Evolutionary conservation across 2,113 vertebrate genomes (phyloP), one percentile per base, ranked within the genome.

Genomic region (Cebus imitator): DNA sequence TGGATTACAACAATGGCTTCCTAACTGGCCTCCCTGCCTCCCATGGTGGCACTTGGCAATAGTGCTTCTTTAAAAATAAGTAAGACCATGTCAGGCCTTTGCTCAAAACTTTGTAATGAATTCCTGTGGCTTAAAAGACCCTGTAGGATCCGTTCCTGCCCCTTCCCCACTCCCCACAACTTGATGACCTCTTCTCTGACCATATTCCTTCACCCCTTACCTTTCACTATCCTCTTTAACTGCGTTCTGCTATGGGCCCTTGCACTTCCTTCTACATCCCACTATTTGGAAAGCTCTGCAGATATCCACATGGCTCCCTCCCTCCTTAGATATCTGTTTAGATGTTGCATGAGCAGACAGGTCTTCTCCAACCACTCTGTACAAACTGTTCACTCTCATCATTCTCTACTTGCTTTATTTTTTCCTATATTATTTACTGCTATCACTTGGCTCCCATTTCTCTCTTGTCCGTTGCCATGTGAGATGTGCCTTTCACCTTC

Each of bases 121-220:
- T 64, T 30, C 9, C 58, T 6, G 8, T 48, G 25, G 27, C 35
- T 89, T 61, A 37, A 45, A 82, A 84, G 23, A 9, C 9, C 27
- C n/a, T 50, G 3, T 5, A 45, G 43, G 43, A 27, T 50, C 45
- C 16, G 10, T 17, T 16, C 30, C 35, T n/a, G 13, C 32, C 8
- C 8, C 2, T 76, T 30, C n/a, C 45, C 5, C 4, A 14, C n/a
- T 87, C 37, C 17, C 7, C 10, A 14, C 9, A 55, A 27, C 32
- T 35, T 8, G 48, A 48, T 45, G 45, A 37, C 27, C 76, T 80
- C n/a, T 12, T 21, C 21, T 57, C 43, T 52, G 55, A 14, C 14
- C 32, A 37, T 1, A 1, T 4, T 10, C 30, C 14, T 20, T 3
- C 23, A 52, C 2, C 5, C 35, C 32, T 6, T 32, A 25, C 3